Percentiles rank a stretch among this genome's conserved stretches.
Evolutionary conservation across 2,113 vertebrate species (phyloP).

Genomic region (Mellivora capensis): DNA sequence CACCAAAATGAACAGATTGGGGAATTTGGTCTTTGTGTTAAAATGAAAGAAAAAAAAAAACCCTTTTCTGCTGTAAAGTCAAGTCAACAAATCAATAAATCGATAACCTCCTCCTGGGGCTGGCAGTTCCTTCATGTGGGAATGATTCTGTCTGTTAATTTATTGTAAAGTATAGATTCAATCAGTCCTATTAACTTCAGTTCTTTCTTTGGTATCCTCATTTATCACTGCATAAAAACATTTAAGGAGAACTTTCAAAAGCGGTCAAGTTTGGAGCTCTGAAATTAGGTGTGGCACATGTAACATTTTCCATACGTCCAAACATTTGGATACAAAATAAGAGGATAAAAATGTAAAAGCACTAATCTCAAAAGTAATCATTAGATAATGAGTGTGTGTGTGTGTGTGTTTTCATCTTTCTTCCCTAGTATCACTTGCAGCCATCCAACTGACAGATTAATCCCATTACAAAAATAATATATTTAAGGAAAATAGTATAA

Average conservation of each 20-base stretch:
- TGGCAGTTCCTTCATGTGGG: not conserved
- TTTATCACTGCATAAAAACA: not conserved
- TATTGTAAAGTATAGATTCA: not conserved
- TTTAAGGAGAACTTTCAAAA: not conserved
- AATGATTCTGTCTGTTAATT: not conserved
- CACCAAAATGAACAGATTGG: not conserved
- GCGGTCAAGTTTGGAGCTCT: not conserved
- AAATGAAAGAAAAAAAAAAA: not conserved
- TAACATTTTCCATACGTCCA: not conserved
- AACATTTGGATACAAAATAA: constrained; percentile 1
- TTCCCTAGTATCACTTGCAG: not conserved
- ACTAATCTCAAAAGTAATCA: not conserved
- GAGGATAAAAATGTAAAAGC: not conserved
- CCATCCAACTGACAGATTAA: not conserved
- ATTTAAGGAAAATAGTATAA: not conserved
- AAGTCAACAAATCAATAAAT: not conserved
- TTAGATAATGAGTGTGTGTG: not conserved
- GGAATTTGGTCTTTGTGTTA: not conserved
- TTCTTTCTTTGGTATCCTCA: not conserved
- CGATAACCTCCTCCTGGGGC: not conserved
- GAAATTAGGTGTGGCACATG: not conserved
- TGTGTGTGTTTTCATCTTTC: not conserved
- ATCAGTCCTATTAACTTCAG: not conserved
- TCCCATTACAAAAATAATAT: not conserved
- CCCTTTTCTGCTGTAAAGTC: not conserved